Evolutionary conservation across 2,888 invertebrate species (phyloP).

Genomic region (Cylloceria caligata): DNA sequence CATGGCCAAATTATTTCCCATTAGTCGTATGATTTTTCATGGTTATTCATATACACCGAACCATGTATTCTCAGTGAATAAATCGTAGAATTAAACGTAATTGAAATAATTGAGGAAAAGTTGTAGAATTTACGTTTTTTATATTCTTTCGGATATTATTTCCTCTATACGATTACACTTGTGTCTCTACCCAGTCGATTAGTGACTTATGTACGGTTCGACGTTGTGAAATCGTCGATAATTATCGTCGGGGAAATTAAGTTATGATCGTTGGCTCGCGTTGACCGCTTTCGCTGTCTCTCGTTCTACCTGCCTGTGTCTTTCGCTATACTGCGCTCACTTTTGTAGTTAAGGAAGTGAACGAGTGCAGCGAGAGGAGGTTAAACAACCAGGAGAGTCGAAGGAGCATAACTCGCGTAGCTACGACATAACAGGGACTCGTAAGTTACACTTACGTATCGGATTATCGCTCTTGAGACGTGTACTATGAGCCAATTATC

Average conservation of each 20-base stretch:
- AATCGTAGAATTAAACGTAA: conserved; percentile 10
- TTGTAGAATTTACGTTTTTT: not conserved
- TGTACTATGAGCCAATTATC: conserved; percentile 60
- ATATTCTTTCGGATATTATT: not conserved
- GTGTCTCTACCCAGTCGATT: conserved; percentile 5
- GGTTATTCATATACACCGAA: conserved; percentile 3
- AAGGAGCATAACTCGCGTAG: conserved; percentile 25
- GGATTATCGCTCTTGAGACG: conserved; percentile 57
- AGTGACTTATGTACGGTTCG: conserved; percentile 28
- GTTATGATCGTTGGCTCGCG: conserved; percentile 12
- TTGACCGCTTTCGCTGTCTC: conserved; percentile 11
- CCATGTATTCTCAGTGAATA: not conserved
- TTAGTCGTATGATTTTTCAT: conserved; percentile 58
- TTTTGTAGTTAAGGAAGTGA: conserved; percentile 33
- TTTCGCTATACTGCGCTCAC: conserved; percentile 20
- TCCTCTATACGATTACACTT: not conserved
- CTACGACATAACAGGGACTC: conserved; percentile 59
- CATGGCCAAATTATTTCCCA: conserved; percentile 49
- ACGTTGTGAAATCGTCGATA: conserved; percentile 53
- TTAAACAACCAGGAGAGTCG: conserved; percentile 15
- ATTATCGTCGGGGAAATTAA: conserved; percentile 39
- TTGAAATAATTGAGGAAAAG: conserved; percentile 33
- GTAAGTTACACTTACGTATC: conserved; percentile 65
- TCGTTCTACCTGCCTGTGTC: conserved; percentile 9
- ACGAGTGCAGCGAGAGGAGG: conserved; percentile 11